Evolutionary conservation across 2,797 vertebrate species (phyloP), one percentile per base, ranked within the genome.

Genomic region (Sebastes kiyomatsui): DNA sequence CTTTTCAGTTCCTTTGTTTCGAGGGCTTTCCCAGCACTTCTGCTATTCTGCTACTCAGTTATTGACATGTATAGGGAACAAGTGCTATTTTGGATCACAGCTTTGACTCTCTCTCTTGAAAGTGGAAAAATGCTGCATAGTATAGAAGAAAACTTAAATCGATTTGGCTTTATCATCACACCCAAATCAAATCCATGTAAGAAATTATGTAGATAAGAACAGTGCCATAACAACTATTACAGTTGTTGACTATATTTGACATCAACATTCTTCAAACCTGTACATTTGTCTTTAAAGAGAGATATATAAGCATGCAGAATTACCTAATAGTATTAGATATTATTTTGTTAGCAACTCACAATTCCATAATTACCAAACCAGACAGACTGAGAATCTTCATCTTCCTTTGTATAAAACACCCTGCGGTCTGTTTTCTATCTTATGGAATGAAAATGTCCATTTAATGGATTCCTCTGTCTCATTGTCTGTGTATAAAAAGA

Each of bases 11-110:
- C 32, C 71, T 70, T 66, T 55, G 49, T 83, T 67, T 25, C 3
- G 1, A 83, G 67, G 88, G 65, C 35, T 88, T 93, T 93, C 87
- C 91, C 87, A 88, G 87, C 87, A 90, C 55, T 69, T 77, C 54
- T 79, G 71, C 76, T 80, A 8, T 80, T 91, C 72, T 81, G 69
- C 61, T 23, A 13, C 80, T 74, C 64, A 10, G 38, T 77, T 89
- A 92, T 81, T 86, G 91, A 90, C 85, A 77, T 65, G 11, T 70
- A 10, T 22, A 42, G 71, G 67, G 60, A 85, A 77, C 54, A 59
- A 62, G n/a, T 60, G 76, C 86, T 91, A 86, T 90, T 92, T 91
- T 71, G 75, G 73, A 87, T 84, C 81, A 67, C 78, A 56, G 83
- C 77, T 84, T 79, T 80, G 22, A 35, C 66, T 73, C 46, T 77